Evolutionary conservation across 2,888 invertebrate species (phyloP), one percentile per base, ranked within the genome.

Genomic region (Molanna angustata): DNA sequence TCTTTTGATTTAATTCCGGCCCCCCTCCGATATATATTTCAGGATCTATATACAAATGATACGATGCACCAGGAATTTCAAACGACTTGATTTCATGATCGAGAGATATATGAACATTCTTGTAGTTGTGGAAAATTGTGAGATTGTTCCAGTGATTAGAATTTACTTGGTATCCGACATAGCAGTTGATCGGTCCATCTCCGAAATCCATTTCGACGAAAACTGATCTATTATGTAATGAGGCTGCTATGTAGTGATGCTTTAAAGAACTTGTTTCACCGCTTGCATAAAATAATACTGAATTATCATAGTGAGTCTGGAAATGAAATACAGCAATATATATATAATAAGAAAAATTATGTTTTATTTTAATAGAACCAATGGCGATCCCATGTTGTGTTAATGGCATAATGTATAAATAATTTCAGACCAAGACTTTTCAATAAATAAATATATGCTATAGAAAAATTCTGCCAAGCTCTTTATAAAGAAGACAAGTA

Each of bases 11-110:
- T 56, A 90, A 69, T 67, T 90, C 90, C 1, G 92, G 90, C 2
- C 93, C 94, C 13, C 91, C 91, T 42, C 92, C 91, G 60, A 95
- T 89, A 68, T 94, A 94, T 61, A 95, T 91, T 71, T 94, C 92
- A 27, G 95, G 94, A 75, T 95, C 94, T 60, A 95, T 91, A 62
- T 92, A 89, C 57, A 95, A 79, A 66, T 88, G 82, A 47, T 79
- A 75, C 55, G 79, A 80, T 66, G 82, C 80, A 9, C 87, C 87
- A 1, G 86, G 85, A 40, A 91, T 78, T 65, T 88, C 85, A 47
- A 90, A 78, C 0, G 80, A 74, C 62, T 85, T 82, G 22, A 75
- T 80, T 63, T 86, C 84, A 43, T 83, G 78, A 70, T 95, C 92
- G 33, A 95, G 74, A 59, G 86, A 83, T 13, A 94, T 80, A 61